These are phyloP conservation scores for Philhelius pedissequus DNA, from an alignment of 2,888 invertebrate genomes.

Conservation along the genomic window DNA sequence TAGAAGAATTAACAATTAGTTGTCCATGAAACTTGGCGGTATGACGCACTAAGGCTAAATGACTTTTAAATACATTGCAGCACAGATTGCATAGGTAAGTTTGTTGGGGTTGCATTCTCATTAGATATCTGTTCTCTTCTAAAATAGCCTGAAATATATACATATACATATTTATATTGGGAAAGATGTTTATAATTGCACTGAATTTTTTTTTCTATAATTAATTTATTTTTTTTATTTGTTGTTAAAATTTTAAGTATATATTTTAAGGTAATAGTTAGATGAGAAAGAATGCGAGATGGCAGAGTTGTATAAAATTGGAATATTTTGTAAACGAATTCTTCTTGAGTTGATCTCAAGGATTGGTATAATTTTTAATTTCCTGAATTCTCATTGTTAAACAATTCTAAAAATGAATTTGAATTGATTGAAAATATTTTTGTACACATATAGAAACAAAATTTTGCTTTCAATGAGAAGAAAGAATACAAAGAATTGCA, in stretches of 20 bases:
- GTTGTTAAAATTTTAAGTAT: constrained; percentile 15
- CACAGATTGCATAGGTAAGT: constrained; percentile 70
- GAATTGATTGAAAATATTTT: no score
- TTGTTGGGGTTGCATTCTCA: constrained; percentile 71
- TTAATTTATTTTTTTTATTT: not conserved
- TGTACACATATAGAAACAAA: no score
- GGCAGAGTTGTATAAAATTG: not conserved
- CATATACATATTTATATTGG: constrained; percentile 19
- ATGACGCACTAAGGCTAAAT: constrained; percentile 70
- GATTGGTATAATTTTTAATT: no score
- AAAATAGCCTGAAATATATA: constrained; percentile 69
- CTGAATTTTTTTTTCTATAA: constrained; percentile 19
- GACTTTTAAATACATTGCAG: constrained; percentile 71
- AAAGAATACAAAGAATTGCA: not conserved
- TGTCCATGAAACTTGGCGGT: constrained; percentile 71
- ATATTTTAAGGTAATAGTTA: constrained; percentile 29
- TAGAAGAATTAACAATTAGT: constrained; percentile 64
- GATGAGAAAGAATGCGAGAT: constrained; percentile 12
- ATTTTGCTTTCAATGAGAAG: no score
- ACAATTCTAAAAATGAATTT: not conserved
- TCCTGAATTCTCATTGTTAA: not conserved
- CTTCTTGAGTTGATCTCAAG: no score
- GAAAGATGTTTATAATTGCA: constrained; percentile 25
- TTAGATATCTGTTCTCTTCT: constrained; percentile 71
- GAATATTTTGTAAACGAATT: no score